phyloP scores from a whole-genome alignment of 2,888 invertebrate species.

The Fragum fragum region DNA sequence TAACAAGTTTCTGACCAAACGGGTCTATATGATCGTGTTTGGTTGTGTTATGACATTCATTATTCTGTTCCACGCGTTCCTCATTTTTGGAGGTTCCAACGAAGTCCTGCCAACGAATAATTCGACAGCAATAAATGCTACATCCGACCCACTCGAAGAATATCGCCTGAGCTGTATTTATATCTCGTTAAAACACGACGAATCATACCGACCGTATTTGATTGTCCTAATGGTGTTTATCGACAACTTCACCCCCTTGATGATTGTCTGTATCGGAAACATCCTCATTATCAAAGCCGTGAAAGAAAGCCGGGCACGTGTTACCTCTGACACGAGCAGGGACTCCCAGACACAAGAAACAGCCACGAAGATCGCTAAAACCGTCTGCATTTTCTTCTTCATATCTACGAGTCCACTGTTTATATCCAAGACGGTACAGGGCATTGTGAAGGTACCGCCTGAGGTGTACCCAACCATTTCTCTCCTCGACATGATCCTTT shows the following conservation, averaged over 20 bases:
- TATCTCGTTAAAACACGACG: neutral
- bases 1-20: neutral
- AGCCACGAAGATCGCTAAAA: slow-evolving; percentile 6
- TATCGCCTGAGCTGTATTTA: neutral
- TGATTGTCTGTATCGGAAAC: neutral
- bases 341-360: neutral
- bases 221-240: neutral
- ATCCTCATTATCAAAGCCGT: neutral
- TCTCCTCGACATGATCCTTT: neutral
- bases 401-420: slow-evolving; percentile 4
- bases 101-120: neutral
- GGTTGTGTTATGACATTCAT: neutral
- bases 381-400: slow-evolving; percentile 8
- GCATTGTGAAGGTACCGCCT: neutral
- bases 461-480: slow-evolving; percentile 1
- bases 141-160: neutral
- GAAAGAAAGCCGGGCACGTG: neutral
- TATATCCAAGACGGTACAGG: neutral
- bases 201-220: neutral
- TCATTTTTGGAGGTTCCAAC: neutral
- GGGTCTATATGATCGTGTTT: neutral
- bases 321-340: neutral
- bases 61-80: neutral
- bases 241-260: neutral
- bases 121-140: neutral